These are phyloP conservation scores for Lapara coniferarum DNA, from an alignment of 2,888 invertebrate genomes.

Conservation along the genomic window DNA sequence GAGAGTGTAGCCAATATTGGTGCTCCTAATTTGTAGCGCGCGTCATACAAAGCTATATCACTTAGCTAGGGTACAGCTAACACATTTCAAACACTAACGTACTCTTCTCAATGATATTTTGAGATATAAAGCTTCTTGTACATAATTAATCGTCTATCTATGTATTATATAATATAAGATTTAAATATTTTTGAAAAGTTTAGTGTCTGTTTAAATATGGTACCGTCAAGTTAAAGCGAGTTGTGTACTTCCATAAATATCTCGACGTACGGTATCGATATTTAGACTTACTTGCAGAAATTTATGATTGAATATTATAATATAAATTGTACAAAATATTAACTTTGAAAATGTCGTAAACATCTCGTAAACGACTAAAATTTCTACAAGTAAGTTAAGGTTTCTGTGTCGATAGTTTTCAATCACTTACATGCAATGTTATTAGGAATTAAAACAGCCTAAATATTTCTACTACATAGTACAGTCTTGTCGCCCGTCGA, in stretches of 20 bases:
- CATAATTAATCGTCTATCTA: conserved; percentile 55
- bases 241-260: conserved; percentile 9
- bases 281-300: conserved; percentile 1
- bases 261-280: conserved; percentile 5
- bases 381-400: conserved; percentile 12
- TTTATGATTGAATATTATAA: too few relatives aligned
- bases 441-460: not conserved
- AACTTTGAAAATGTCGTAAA: not conserved
- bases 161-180: conserved; percentile 53
- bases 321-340: conserved; percentile 4
- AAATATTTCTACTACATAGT: conserved; percentile 6
- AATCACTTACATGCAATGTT: not conserved
- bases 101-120: conserved; percentile 34
- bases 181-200: conserved; percentile 47
- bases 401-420: conserved; percentile 19
- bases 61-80: conserved; percentile 46
- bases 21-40: conserved; percentile 46
- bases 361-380: not conserved
- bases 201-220: conserved; percentile 23
- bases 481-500: not conserved
- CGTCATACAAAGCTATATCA: conserved; percentile 26
- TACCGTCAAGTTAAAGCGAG: not conserved
- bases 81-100: conserved; percentile 35
- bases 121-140: conserved; percentile 54
- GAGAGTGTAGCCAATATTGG: conserved; percentile 51